Conservation (phyloP, 2,797 vertebrate species). For the Phataginus tricuspis region DNA sequence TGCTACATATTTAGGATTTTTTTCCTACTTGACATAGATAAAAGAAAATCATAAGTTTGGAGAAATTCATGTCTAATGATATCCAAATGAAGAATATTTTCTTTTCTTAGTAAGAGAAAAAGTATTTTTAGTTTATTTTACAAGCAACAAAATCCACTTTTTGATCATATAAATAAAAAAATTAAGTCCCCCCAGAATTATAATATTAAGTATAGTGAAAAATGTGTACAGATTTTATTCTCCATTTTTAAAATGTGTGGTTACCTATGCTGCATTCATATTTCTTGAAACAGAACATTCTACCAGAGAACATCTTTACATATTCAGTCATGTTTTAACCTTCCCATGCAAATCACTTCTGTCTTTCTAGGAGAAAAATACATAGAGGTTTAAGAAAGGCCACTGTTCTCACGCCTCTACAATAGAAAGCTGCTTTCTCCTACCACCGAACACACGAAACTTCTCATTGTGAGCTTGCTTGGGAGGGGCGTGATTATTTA, state of each 20-base stretch:
- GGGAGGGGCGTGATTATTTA: slow-evolving; percentile 63
- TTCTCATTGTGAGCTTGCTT: slow-evolving; percentile 56
- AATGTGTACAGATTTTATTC: background rate
- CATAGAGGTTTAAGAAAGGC: slow-evolving; percentile 20
- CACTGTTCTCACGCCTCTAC: background rate
- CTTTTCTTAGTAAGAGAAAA: slow-evolving; percentile 62
- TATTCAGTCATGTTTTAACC: background rate
- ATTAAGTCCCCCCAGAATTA: background rate
- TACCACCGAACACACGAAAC: slow-evolving; percentile 47
- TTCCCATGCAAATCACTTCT: slow-evolving; percentile 44
- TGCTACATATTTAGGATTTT: slow-evolving; percentile 12
- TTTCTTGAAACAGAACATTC: background rate
- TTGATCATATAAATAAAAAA: background rate
- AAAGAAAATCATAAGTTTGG: background rate
- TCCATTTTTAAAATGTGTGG: background rate
- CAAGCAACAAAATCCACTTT: slow-evolving; percentile 1
- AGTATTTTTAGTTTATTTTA: slow-evolving; percentile 8
- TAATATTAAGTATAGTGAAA: background rate
- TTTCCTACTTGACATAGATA: background rate
- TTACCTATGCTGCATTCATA: background rate
- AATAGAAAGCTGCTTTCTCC: slow-evolving; percentile 28
- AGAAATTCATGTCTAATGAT: background rate
- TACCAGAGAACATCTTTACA: background rate
- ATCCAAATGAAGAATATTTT: slow-evolving; percentile 20
- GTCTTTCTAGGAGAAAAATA: slow-evolving; percentile 57